Conservation (phyloP, 1,140 invertebrate species). For the Ridgeia piscesae region DNA sequence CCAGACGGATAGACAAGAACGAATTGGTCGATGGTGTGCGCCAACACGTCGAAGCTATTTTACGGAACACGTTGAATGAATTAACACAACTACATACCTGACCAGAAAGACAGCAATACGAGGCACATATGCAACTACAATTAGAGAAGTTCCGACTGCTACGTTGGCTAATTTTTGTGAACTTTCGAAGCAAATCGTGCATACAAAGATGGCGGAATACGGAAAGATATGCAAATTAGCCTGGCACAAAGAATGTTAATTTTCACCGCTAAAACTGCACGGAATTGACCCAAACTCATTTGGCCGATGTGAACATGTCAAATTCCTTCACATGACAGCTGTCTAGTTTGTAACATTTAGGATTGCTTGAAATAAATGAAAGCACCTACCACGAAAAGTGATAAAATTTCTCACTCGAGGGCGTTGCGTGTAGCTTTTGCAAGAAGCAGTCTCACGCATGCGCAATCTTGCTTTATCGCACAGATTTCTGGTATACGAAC, state of each 20-base stretch:
- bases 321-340: not conserved
- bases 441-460: not conserved
- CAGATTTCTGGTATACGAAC: not conserved
- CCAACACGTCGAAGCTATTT: not conserved
- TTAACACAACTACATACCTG: not conserved
- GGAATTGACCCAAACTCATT: not conserved
- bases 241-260: constrained; percentile 5
- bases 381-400: not conserved
- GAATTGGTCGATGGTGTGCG: not conserved
- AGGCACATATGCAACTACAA: not conserved
- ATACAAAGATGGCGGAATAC: constrained; percentile 1
- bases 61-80: not conserved
- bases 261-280: not conserved
- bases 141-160: not conserved
- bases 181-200: not conserved
- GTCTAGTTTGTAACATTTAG: not conserved
- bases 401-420: constrained; percentile 5
- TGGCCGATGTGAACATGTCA: not conserved
- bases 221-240: not conserved
- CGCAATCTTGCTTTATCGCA: not conserved
- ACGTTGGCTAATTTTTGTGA: not conserved
- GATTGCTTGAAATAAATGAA: not conserved
- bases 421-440: not conserved
- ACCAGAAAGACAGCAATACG: not conserved
- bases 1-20: not conserved